Base-by-base conservation (phyloP, 2,113 vertebrate genomes). In the Chaetura pelagica region DNA sequence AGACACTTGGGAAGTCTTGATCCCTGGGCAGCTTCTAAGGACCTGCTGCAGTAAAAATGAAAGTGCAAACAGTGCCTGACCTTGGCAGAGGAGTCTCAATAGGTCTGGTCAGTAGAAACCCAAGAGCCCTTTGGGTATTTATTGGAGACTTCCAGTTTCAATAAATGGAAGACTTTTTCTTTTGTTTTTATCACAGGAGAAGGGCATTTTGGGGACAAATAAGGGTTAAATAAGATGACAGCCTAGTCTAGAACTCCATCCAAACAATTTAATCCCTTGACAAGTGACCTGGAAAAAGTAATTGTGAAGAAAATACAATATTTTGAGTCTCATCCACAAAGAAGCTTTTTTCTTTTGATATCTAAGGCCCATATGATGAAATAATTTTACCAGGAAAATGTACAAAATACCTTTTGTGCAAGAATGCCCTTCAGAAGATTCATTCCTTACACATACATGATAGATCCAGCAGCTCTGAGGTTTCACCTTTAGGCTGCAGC, bases 241-340 rank as follows among this genome's bases (percentile, higher is more conserved):
- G 58, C 71, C 15, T 69, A 27, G 27, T 26, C 52, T 52, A 40
- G 52, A 80, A 34, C 49, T 49, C 81, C 55, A 81, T 87, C 77
- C 66, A 51, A 63, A 54, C 0, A 0, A 44, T 91, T 82, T 82
- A 27, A 73, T 79, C 76, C 63, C 57, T 93, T 87, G 73, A 46
- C 46, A 73, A 94, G 77, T 94, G 84, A 79, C 89, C 62, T 93
- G 81, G 84, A 85, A 96, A 94, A 89, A 79, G 49, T 49, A 84
- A 49, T 21, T 79, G 78, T 84, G 63, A n/a, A 73, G 40, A 73
- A 24, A 64, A 59, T 61, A 44, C 44, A 61, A 14, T 46, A n/a
- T 48, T 21, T 46, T 77, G 76, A 92, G 52, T 32, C 55, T 71
- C 55, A 83, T 27, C 62, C 85, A 23, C 79, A 83, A 86, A 38